These are phyloP conservation scores for Barypeithes pellucidus DNA, from an alignment of 2,888 invertebrate species.

Conservation along the genomic window DNA sequence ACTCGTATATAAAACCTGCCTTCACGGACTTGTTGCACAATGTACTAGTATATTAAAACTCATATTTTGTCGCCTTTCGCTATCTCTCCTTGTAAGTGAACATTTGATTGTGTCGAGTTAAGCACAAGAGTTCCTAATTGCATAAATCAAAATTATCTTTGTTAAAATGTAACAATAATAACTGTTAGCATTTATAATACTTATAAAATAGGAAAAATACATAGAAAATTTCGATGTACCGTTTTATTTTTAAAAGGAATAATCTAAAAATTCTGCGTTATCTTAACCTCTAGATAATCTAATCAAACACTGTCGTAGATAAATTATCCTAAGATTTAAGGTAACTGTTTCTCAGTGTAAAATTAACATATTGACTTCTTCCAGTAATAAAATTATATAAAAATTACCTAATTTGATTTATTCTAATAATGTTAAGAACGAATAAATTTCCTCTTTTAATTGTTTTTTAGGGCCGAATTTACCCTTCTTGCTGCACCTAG, in stretches of 20 bases:
- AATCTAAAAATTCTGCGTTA: constrained; percentile 32
- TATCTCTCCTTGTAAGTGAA: too few species aligned
- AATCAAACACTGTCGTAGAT: constrained; percentile 47
- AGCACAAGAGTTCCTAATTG: too few species aligned
- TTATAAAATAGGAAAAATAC: constrained; percentile 17
- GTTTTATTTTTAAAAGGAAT: constrained; percentile 19
- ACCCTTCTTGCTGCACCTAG: too few species aligned
- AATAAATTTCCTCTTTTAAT: too few species aligned
- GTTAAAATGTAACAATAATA: constrained; percentile 8
- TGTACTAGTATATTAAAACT: too few species aligned
- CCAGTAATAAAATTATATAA: constrained; percentile 53
- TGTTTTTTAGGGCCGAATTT: too few species aligned
- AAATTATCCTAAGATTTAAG: constrained; percentile 14
- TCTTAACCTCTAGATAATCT: constrained; percentile 35
- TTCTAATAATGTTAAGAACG: neutral
- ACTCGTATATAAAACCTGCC: too few species aligned
- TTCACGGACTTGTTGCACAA: too few species aligned
- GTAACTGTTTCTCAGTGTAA: constrained; percentile 52
- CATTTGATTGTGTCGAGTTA: too few species aligned
- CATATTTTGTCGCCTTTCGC: too few species aligned
- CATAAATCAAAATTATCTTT: neutral
- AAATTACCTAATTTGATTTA: neutral
- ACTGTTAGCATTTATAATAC: constrained; percentile 29
- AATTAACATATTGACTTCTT: constrained; percentile 50
- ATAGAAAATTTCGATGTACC: constrained; percentile 26